Evolutionary conservation across 2,797 vertebrate genomes (phyloP).

Genomic region (Enteromius paludinosus): DNA sequence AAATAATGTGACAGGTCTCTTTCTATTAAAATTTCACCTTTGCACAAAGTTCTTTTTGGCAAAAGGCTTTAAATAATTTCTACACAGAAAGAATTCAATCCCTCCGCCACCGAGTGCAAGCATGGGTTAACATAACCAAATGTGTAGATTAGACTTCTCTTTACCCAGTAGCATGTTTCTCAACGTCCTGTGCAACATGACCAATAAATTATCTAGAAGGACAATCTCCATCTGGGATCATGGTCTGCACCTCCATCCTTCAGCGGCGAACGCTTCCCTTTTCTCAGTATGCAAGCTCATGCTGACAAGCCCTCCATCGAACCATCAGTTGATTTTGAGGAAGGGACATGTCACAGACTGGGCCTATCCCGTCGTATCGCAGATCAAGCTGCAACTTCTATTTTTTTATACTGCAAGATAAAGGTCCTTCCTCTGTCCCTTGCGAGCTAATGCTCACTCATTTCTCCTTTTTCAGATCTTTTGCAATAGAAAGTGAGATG

Average conservation of each 20-base stretch:
- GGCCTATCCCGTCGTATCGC: slow-evolving; percentile 46
- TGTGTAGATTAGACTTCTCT: slow-evolving; percentile 37
- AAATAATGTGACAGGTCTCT: not conserved
- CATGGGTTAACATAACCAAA: slow-evolving; percentile 9
- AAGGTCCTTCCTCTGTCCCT: slow-evolving; percentile 42
- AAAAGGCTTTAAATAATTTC: not conserved
- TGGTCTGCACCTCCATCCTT: slow-evolving; percentile 26
- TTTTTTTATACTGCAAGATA: slow-evolving; percentile 49
- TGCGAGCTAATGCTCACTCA: slow-evolving; percentile 23
- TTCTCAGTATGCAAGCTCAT: slow-evolving; percentile 59
- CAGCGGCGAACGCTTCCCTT: slow-evolving; percentile 53
- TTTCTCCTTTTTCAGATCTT: slow-evolving; percentile 50
- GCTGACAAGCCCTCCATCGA: slow-evolving; percentile 49
- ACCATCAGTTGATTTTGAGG: slow-evolving; percentile 46
- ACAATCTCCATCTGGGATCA: slow-evolving; percentile 49
- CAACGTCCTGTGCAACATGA: slow-evolving; percentile 38
- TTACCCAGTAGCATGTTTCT: slow-evolving; percentile 51
- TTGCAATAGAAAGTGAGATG: slow-evolving; percentile 22
- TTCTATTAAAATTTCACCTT: not conserved
- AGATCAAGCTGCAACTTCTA: slow-evolving; percentile 48
- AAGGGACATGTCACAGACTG: slow-evolving; percentile 42
- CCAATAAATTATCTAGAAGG: slow-evolving; percentile 44
- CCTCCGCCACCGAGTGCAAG: not conserved
- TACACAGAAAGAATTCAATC: not conserved
- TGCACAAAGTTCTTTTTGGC: not conserved